phyloP scores from a whole-genome alignment of 2,113 vertebrate species.

The Lepus americanus region DNA sequence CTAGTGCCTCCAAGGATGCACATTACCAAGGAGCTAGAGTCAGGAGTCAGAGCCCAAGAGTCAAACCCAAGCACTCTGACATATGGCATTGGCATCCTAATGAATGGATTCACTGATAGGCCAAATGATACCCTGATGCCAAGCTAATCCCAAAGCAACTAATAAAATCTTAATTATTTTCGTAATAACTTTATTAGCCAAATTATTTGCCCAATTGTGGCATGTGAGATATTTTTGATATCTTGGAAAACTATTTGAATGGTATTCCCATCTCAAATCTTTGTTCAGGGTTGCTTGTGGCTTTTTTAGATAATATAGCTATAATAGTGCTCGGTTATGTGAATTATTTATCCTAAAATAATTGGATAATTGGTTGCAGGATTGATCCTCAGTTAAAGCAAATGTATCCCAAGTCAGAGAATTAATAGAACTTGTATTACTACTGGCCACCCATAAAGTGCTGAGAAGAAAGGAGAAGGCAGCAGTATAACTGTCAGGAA shows the following conservation, averaged over 20 bases:
- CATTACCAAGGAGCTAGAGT: no score
- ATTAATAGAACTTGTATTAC: neutral
- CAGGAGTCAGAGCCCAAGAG: no score
- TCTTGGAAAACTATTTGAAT: neutral
- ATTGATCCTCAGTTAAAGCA: neutral
- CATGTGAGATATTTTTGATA: neutral
- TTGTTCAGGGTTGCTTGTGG: neutral
- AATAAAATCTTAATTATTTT: constrained; percentile 1
- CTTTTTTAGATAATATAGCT: neutral
- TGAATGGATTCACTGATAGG: no score
- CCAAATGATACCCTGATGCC: neutral
- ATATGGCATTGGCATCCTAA: no score
- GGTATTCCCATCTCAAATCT: neutral
- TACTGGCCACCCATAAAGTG: neutral
- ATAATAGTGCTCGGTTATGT: neutral
- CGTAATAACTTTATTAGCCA: neutral
- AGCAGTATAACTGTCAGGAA: neutral
- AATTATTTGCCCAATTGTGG: neutral
- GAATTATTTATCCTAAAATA: neutral
- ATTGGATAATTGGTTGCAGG: neutral
- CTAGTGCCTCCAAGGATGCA: no score
- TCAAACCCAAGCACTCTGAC: no score
- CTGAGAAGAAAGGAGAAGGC: no score
- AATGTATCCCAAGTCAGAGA: neutral
- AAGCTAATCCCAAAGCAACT: neutral